A percentile compares a stretch with the other conserved stretches of the same genome.
Evolutionary conservation across 2,797 vertebrate species (phyloP).

Genomic region (Gymnopithys bicolor): DNA sequence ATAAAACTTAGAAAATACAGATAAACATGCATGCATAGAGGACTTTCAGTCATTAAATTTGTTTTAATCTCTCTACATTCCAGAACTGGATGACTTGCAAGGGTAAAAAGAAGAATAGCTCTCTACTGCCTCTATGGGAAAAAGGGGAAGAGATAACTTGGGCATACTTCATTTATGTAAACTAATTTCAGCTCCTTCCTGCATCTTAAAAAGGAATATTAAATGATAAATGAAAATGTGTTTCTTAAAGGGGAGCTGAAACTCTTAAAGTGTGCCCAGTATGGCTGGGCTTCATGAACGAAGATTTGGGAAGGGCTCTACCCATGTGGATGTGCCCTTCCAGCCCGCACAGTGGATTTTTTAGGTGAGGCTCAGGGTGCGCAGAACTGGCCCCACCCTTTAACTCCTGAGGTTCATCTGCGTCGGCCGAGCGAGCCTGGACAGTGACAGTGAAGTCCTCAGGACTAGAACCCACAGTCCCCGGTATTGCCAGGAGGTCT

Average conservation of each 20-base stretch:
- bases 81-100: not conserved
- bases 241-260: not conserved
- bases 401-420: too few species aligned
- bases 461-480: too few species aligned
- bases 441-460: too few species aligned
- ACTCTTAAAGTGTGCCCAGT: not conserved
- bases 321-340: too few species aligned
- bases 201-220: not conserved
- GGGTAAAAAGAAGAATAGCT: not conserved
- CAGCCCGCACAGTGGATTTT: too few species aligned
- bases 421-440: too few species aligned
- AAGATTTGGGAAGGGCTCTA: too few species aligned
- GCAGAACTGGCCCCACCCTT: too few species aligned
- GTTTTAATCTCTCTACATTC: not conserved
- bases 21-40: accelerated
- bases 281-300: too few species aligned
- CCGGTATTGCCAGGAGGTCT: too few species aligned
- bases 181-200: not conserved
- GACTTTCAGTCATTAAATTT: not conserved
- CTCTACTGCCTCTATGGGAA: not conserved
- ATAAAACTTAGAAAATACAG: not conserved
- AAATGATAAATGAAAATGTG: not conserved
- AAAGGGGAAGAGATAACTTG: not conserved
- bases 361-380: too few species aligned
- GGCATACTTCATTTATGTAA: not conserved